Evolutionary conservation across 2,797 vertebrate genomes (phyloP), one percentile per base, ranked within the genome.

Genomic region (Manis pentadactyla): DNA sequence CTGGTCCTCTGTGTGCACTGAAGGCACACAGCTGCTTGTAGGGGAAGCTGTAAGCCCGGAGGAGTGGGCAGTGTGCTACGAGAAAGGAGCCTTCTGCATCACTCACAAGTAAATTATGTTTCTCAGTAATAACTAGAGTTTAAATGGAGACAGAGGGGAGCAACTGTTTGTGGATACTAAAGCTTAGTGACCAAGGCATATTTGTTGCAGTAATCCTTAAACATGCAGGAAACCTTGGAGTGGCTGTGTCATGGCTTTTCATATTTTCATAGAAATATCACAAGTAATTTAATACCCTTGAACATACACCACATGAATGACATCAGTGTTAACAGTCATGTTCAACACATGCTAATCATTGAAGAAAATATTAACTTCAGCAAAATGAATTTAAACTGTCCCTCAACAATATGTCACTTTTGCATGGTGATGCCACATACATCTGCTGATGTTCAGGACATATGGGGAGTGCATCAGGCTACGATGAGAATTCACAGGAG

Each of bases 1-100:
- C 21, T 7, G 1, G 55, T 18, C 13, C 10, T n/a, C 19, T 9
- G 57, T 0, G 1, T 0, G 2, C 37, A 14, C 23, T 14, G 17
- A 2, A 49, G 15, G 42, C 23, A 19, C 19, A 49, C 49, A 19
- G 14, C n/a, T 49, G 19, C 23, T n/a, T 15, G 7, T 7, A n/a
- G 25, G 23, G 8, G n/a, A 49, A 75, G 49, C 5, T 13, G 14
- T 4, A 19, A 42, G 34, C n/a, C 57, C 37, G 63, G 1, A 23
- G 18, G 46, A 46, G 11, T 46, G 46, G 46, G 46, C 46, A 46
- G 46, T 46, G 46, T 46, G 46, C 46, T 46, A 46, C 11, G 46
- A 46, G 49, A 46, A 37, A 79, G 42, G 34, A 53, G 63, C 11
- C 59, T 23, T 66, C 49, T 15, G 12, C 9, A 19, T 9, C 53